phyloP scores from a whole-genome alignment of 2,113 vertebrate genomes.

The Megaptera novaeangliae region DNA sequence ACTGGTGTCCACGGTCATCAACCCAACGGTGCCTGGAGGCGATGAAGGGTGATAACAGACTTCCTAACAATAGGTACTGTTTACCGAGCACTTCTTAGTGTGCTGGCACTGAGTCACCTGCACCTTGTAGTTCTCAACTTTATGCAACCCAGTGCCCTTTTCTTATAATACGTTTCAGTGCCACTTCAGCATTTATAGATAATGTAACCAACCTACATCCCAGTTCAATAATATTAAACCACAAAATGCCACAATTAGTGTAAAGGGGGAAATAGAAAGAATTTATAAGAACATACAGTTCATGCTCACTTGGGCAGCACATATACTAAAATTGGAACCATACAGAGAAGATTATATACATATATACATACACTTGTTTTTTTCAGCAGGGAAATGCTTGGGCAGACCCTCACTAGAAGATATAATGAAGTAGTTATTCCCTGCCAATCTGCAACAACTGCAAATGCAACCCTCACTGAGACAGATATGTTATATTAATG shows the following conservation, averaged over 20 bases:
- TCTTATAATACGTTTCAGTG: background rate
- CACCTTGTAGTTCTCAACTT: background rate
- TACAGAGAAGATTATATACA: background rate
- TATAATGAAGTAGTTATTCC: background rate
- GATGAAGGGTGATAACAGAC: background rate
- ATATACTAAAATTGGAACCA: background rate
- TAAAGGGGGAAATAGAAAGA: background rate
- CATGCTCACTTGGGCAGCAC: background rate
- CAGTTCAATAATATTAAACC: background rate
- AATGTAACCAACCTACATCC: background rate
- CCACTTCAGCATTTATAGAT: background rate
- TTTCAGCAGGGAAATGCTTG: background rate
- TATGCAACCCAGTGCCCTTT: background rate
- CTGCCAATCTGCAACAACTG: background rate
- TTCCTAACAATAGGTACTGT: background rate
- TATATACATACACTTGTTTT: too few species aligned
- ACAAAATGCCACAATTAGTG: background rate
- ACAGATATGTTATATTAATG: background rate
- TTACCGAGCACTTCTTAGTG: background rate
- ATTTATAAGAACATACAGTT: background rate
- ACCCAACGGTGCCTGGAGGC: background rate
- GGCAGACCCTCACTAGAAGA: background rate
- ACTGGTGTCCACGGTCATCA: background rate
- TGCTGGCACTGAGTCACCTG: background rate
- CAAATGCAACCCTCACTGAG: background rate